A percentile compares a stretch with the other conserved stretches of the same genome.
Evolutionary conservation across 2,113 vertebrate species (phyloP).

Genomic region (Hippocampus comes): DNA sequence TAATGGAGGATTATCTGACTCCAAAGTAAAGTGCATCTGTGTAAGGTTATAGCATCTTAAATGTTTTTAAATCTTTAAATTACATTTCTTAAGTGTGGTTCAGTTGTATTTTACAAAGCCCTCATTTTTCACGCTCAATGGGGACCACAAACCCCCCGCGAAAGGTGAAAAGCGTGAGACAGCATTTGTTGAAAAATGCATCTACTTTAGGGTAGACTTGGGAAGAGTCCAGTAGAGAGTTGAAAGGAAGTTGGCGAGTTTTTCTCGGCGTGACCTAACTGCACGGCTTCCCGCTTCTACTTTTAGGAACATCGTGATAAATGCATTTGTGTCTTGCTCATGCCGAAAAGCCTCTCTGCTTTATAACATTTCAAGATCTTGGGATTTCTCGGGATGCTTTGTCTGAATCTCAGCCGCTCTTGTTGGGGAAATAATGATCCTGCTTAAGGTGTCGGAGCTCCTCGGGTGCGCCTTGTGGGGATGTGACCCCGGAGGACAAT

Average conservation of each 20-base stretch:
- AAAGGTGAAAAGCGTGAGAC: too few relatives aligned
- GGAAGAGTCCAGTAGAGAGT: neutral
- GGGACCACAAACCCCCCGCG: too few relatives aligned
- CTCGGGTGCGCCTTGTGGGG: constrained; percentile 37
- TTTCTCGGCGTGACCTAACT: neutral
- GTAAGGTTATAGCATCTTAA: too few relatives aligned
- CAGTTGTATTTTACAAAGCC: too few relatives aligned
- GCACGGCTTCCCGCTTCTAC: neutral
- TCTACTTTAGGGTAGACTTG: neutral
- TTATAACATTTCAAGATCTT: neutral
- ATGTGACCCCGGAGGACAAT: constrained; percentile 30
- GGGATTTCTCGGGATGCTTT: constrained; percentile 13
- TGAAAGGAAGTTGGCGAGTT: neutral
- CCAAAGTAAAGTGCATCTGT: neutral
- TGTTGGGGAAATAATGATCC: constrained; percentile 24
- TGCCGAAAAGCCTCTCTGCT: neutral
- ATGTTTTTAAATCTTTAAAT: too few relatives aligned
- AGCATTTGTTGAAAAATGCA: neutral
- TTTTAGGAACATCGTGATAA: neutral
- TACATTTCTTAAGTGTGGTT: too few relatives aligned
- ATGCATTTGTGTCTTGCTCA: constrained; percentile 2
- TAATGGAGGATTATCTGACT: too few relatives aligned
- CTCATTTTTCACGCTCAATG: too few relatives aligned
- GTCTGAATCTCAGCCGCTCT: constrained; percentile 30
- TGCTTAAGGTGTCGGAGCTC: constrained; percentile 21